Base-by-base conservation (phyloP, 2,888 invertebrate species). In the Lepidochrysops patricia region DNA sequence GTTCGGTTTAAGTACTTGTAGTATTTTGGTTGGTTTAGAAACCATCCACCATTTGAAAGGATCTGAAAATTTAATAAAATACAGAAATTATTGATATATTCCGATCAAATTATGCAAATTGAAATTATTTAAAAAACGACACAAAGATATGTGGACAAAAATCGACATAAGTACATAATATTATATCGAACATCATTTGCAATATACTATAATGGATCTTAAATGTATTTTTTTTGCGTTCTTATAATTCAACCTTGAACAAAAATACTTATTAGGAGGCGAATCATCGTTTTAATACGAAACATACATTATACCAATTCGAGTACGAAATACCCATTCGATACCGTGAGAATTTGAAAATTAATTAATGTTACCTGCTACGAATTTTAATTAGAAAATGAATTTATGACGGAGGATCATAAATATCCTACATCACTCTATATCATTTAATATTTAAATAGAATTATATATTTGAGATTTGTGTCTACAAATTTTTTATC, bases 181-280 rank as follows among this genome's bases (percentile, higher is more conserved):
- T n/a, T 54, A 12, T 43, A 43, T 43, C 9, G 43, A 54, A 19
- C 9, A 19, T 12, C 29, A 15, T 19, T 29, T 29, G 54, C 27
- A 54, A 32, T 13, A 12, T 4, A 7, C 13, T 7, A 29, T 13
- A 54, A 29, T 15, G 15, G 13, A 32, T 32, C 29, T 32, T 15
- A 43, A 54, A 32, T 19, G 29, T 19, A 23, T 32, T 54, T 50
- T 54, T 54, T 54, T 32, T 19, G 29, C 19, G 29, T n/a, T 13
- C 4, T 4, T 19, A 15, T 32, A 15, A 12, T 12, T 7, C 32
- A 54, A 54, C 54, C 54, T 54, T 54, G 54, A 15, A 9, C 23
- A 54, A 15, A 52, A 27, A 54, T 29, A 54, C 32, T 52, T 9
- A 29, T 54, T 54, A 54, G 32, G 32, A 32, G 32, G 54, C 29